Percentiles rank a stretch among this genome's conserved stretches.
Evolutionary conservation across 1,140 invertebrate species (phyloP).

Genomic region (Steinernema feltiae): DNA sequence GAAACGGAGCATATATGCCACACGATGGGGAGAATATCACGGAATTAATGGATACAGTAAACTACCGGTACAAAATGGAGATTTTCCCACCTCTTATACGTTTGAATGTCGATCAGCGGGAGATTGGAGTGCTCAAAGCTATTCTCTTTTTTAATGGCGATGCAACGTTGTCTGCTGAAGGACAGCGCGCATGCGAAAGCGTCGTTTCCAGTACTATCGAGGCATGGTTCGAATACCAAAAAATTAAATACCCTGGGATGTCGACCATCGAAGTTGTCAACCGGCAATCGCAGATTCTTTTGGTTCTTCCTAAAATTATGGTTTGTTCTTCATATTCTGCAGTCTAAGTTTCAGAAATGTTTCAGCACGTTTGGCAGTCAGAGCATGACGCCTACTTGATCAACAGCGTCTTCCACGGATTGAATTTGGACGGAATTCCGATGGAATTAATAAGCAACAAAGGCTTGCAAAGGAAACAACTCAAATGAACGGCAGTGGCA

Average conservation of each 20-base stretch:
- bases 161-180: background rate
- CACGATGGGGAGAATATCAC: background rate
- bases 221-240: conserved; percentile 1
- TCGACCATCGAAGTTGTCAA: background rate
- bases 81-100: background rate
- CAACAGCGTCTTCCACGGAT: background rate
- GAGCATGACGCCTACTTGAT: background rate
- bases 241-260: background rate
- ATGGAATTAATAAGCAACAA: background rate
- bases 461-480: background rate
- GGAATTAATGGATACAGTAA: background rate
- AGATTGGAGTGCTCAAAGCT: background rate
- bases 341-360: background rate
- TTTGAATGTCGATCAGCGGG: background rate
- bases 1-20: background rate
- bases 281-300: background rate
- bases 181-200: background rate
- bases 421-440: background rate
- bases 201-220: background rate
- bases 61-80: background rate
- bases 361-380: conserved; percentile 3
- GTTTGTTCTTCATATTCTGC: background rate
- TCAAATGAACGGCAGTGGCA: background rate
- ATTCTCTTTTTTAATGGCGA: conserved; percentile 1
- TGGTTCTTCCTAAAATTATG: background rate